phyloP scores from a whole-genome alignment of 1,140 invertebrate species.

The Drosophila kikkawai region DNA sequence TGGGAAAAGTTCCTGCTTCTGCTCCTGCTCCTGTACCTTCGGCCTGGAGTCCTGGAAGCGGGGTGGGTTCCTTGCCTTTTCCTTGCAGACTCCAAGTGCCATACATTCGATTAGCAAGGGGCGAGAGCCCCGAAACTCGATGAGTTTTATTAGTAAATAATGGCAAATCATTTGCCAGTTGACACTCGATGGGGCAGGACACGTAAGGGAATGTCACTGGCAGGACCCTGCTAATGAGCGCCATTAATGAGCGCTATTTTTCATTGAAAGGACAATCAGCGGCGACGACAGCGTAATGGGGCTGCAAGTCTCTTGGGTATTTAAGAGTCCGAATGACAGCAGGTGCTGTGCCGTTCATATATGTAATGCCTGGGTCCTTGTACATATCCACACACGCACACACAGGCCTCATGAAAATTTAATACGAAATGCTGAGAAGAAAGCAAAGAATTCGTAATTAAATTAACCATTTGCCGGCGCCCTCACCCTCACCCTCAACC shows the following conservation, averaged over 20 bases:
- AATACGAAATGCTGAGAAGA: constrained; percentile 65
- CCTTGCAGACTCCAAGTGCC: neutral
- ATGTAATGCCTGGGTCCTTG: neutral
- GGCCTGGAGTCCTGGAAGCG: neutral
- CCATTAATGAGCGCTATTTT: constrained; percentile 83
- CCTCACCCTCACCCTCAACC: neutral
- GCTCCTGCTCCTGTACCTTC: constrained; percentile 10
- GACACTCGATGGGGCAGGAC: constrained; percentile 69
- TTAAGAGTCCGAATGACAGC: constrained; percentile 67
- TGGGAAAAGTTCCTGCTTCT: constrained; percentile 17
- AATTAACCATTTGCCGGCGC: constrained; percentile 73
- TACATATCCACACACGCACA: constrained; percentile 12
- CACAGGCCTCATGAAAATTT: constrained; percentile 67
- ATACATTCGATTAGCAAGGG: constrained; percentile 71
- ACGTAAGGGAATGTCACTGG: constrained; percentile 32
- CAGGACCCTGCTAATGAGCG: constrained; percentile 74
- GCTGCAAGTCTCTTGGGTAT: constrained; percentile 66
- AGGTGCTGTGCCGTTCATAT: constrained; percentile 44
- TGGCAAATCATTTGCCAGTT: constrained; percentile 84
- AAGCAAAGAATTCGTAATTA: constrained; percentile 82
- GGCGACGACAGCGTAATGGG: constrained; percentile 1
- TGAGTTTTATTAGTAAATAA: constrained; percentile 85
- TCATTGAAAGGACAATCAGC: constrained; percentile 78
- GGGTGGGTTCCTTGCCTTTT: neutral
- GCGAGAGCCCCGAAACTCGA: constrained; percentile 55